A percentile compares a stretch with the other conserved stretches of the same genome.
Evolutionary conservation across 2,797 vertebrate species (phyloP).

Genomic region (Melanogrammus aeglefinus): DNA sequence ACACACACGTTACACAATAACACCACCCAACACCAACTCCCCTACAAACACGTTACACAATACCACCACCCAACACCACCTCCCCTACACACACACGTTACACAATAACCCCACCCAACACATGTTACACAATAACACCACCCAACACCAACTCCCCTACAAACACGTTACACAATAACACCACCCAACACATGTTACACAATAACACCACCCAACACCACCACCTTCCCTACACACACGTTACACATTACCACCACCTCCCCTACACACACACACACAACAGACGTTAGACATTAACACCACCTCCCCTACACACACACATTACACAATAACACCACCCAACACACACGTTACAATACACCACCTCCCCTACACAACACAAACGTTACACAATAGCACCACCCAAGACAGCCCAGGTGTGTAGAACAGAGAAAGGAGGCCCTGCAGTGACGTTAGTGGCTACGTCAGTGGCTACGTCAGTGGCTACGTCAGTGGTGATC

Average conservation of each 20-base stretch:
- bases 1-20: too few species aligned
- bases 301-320: constrained; percentile 73
- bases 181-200: not conserved
- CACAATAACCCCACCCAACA: too few species aligned
- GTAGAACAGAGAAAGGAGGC: not conserved
- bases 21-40: too few species aligned
- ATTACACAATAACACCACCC: constrained; percentile 68
- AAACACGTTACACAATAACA: too few species aligned
- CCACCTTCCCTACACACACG: constrained; percentile 73
- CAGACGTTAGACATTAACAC: constrained; percentile 54
- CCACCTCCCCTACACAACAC: not conserved
- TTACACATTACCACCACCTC: constrained; percentile 72
- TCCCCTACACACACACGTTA: constrained; percentile 74
- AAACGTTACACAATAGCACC: not conserved
- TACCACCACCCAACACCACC: constrained; percentile 63
- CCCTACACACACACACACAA: constrained; percentile 58
- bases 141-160: constrained; percentile 15
- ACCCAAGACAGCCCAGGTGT: not conserved
- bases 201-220: constrained; percentile 30
- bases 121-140: constrained; percentile 65
- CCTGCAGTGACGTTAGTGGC: not conserved
- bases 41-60: too few species aligned
- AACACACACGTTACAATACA: constrained; percentile 35
- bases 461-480: not conserved
- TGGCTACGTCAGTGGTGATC: not conserved